Base-by-base conservation (phyloP, 2,888 invertebrate genomes). In the Cheilosia grossa region DNA sequence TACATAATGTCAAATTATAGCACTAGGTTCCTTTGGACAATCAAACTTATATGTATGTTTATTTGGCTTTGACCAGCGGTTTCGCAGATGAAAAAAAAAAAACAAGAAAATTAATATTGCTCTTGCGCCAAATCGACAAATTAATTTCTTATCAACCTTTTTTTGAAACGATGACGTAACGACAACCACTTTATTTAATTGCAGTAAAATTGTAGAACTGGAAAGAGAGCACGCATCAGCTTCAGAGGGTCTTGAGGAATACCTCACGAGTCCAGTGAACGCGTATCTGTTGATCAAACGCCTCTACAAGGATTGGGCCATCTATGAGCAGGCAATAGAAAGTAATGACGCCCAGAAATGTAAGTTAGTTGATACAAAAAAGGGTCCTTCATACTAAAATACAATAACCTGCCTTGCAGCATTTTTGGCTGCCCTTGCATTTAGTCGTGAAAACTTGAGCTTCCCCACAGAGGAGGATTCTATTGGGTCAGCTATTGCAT, bases 201-300 rank as follows among this genome's bases (percentile, higher is more conserved):
- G 4, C 78, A 92, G 92, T 69, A 90, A 92, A 92, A 93, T 95
- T 53, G 92, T 94, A 83, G 93, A 94, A 83, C 97, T 96, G 90
- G 94, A 94, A 89, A 93, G 92, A 73, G 96, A 97, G 89, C 97
- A 97, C 91, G 93, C 94, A 61, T 94, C 93, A 88, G 97, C 97
- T 0, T 94, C 95, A 89, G 93, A 94, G 78, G 96, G 97, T 89
- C 94, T 96, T 47, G 95, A 96, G 61, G 94, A 94, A 88, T 98
- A 97, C 90, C 93, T 98, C 81, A 95, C 96, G 19, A 98, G 98
- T 92, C 99, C 99, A 2, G 96, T 99, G 88, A 98, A 98, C 92
- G 98, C 98, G 2, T 99, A 97, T 92, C 94, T 98, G 13, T 93
- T 99, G 61, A 98, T 99, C 66, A 99, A 99, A 93, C 94, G 98